Evolutionary conservation across 2,888 invertebrate species (phyloP).

Genomic region (Heliconius ismenius): DNA sequence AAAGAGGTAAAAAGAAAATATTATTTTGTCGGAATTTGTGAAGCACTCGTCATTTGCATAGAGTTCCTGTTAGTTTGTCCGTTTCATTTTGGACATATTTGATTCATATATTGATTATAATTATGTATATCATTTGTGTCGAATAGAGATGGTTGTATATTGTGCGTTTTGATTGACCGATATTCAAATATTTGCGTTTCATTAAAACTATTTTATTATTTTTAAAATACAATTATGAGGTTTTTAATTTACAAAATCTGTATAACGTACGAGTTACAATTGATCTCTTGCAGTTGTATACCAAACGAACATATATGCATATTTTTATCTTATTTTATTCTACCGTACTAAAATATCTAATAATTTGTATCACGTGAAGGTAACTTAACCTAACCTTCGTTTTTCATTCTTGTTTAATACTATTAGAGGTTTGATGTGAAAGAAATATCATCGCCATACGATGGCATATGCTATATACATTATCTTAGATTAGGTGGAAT

Average conservation of each 20-base stretch:
- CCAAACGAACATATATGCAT: constrained; percentile 16
- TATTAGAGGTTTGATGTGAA: neutral
- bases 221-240: neutral
- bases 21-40: constrained; percentile 14
- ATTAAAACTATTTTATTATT: neutral
- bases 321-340: neutral
- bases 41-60: constrained; percentile 16
- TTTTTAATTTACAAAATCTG: too few species aligned
- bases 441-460: neutral
- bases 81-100: neutral
- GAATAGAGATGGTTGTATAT: neutral
- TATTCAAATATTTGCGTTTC: neutral
- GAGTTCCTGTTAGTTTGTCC: constrained; percentile 30
- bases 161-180: neutral
- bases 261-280: neutral
- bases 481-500: neutral
- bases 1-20: neutral
- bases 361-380: neutral
- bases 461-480: neutral
- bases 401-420: neutral
- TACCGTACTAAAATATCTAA: neutral
- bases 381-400: neutral
- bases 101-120: neutral
- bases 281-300: neutral
- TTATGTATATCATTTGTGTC: neutral